Evolutionary conservation across 2,888 invertebrate genomes (phyloP).

Genomic region (Cheilosia vulpina): DNA sequence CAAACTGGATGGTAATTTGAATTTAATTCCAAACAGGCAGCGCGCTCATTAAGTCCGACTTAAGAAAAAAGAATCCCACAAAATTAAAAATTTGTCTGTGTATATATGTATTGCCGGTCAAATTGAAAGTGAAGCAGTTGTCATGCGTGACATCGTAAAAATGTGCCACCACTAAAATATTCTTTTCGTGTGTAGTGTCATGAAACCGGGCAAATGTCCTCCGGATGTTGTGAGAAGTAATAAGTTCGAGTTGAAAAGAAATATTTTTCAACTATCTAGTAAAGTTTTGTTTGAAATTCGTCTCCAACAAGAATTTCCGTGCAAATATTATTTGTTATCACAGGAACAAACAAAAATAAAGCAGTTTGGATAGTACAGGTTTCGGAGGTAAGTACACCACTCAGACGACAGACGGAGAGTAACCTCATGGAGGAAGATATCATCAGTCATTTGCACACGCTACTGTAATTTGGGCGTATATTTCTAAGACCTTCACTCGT

Average conservation of each 20-base stretch:
- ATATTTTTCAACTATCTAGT: conserved; percentile 9
- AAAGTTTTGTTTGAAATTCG: neutral
- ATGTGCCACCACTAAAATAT: neutral
- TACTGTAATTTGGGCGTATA: too few species aligned
- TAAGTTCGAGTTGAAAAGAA: conserved; percentile 18
- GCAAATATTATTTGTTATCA: conserved; percentile 20
- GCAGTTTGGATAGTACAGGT: conserved; percentile 31
- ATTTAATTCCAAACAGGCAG: conserved; percentile 26
- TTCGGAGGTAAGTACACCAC: conserved; percentile 29
- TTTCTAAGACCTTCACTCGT: too few species aligned
- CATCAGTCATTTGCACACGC: neutral
- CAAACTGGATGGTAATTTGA: conserved; percentile 21
- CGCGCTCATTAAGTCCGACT: conserved; percentile 28
- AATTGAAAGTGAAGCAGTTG: conserved; percentile 27
- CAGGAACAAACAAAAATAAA: neutral
- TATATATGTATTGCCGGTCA: neutral
- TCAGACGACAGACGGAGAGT: too few species aligned
- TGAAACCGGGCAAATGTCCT: conserved; percentile 2
- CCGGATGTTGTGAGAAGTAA: neutral
- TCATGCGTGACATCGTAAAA: conserved; percentile 16
- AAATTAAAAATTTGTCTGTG: neutral
- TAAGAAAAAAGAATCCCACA: conserved; percentile 7
- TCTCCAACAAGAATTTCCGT: neutral
- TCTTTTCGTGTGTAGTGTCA: neutral
- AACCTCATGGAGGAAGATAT: neutral